phyloP scores from a whole-genome alignment of 2,797 vertebrate genomes.

The Molossus molossus region DNA sequence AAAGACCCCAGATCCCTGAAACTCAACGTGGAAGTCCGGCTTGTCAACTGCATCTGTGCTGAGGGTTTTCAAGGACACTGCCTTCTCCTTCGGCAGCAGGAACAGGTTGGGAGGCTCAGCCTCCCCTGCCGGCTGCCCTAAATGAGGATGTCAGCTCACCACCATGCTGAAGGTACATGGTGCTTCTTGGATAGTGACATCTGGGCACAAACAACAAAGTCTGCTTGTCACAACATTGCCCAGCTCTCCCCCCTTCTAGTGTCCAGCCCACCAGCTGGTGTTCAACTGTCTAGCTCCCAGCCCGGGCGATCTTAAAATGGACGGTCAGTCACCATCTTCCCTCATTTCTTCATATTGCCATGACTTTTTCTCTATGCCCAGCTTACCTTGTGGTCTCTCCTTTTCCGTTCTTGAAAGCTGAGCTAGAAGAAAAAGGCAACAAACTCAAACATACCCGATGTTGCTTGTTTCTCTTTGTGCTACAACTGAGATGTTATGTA shows the following conservation, averaged over 20 bases:
- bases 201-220: neutral
- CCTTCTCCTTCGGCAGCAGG: neutral
- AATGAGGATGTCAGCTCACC: rapidly evolving
- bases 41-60: neutral
- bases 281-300: no score
- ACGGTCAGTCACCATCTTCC: rapidly evolving
- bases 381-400: neutral
- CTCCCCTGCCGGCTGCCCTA: neutral
- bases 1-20: neutral
- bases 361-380: rapidly evolving
- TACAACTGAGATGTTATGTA: rapidly evolving
- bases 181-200: neutral
- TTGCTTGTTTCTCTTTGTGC: neutral
- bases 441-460: neutral
- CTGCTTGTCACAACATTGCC: rapidly evolving
- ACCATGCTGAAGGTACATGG: rapidly evolving
- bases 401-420: neutral
- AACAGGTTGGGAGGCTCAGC: rapidly evolving
- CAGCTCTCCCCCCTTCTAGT: no score
- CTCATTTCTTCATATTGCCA: rapidly evolving
- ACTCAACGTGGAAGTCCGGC: neutral
- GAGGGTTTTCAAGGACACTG: neutral
- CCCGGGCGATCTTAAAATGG: rapidly evolving
- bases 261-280: rapidly evolving
- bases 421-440: neutral